Evolutionary conservation across 2,113 vertebrate species (phyloP), one percentile per base, ranked within the genome.

Genomic region (Synchiropus splendidus): DNA sequence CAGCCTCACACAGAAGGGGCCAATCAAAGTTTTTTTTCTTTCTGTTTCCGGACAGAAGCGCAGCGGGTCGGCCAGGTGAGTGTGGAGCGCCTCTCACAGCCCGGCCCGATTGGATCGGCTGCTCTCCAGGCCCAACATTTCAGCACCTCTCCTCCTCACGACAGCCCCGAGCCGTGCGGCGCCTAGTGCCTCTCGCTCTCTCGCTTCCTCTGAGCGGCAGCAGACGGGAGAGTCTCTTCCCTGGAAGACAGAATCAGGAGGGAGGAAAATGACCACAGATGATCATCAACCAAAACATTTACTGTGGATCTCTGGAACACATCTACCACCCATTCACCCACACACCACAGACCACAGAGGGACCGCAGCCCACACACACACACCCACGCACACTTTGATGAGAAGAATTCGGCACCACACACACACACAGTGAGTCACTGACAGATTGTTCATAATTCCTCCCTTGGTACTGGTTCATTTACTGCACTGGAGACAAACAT

Each of bases 371-470:
- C 35, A 44, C 58, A 70, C 42, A 54, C 56, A 34, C 49, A 46
- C 17, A 34, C 16, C 13, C 36, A 33, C 45, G 34, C 44, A 36
- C 36, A 51, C 41, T 17, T 35, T 31, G 18, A 35, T 35, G 13
- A 35, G 12, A 37, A 43, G 12, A 55, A 56, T 67, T 70, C 61
- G 14, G 50, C 56, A 64, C 48, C 51, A 59, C 69, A 51, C 54
- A 49, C 52, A 48, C 64, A 74, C 80, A 56, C 21, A 69, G 79
- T 78, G 83, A 84, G 76, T 84, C 83, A 84, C 51, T 51, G 62
- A 21, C 39, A 73, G 45, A 64, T 48, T 59, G 58, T 67, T 72
- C 69, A 66, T 69, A 38, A 67, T 43, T 15, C 47, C 2, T 37
- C 10, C 38, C 33, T 46, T 58, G 38, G 36, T 45, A 1, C 58